These are phyloP conservation scores for Amphiprion ocellaris DNA, from an alignment of 2,113 vertebrate genomes.

Conservation along the genomic window DNA sequence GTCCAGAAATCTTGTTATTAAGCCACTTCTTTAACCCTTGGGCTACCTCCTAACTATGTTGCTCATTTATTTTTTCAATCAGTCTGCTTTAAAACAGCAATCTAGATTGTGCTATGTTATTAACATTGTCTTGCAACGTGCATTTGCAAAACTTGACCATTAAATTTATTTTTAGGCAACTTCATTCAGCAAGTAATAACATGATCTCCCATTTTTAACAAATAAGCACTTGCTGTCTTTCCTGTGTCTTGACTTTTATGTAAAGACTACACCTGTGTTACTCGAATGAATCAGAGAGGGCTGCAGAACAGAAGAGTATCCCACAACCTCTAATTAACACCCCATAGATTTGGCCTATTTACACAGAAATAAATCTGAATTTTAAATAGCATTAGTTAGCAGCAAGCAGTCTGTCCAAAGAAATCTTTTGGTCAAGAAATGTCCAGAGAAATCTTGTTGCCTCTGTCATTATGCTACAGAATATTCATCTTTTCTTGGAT, in stretches of 20 bases:
- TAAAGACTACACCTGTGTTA: constrained; percentile 14
- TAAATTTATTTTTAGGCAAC: too few species aligned
- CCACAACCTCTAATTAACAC: constrained; percentile 27
- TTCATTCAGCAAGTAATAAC: too few species aligned
- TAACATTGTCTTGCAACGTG: neutral
- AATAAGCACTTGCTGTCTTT: neutral
- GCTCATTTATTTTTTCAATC: too few species aligned
- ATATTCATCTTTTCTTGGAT: neutral
- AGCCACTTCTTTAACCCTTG: too few species aligned
- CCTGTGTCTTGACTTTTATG: neutral
- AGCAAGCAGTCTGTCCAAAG: neutral
- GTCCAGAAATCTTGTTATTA: too few species aligned
- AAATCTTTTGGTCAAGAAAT: neutral
- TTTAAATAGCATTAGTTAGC: constrained; percentile 12
- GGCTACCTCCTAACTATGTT: too few species aligned
- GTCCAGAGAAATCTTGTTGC: neutral
- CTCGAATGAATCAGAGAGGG: neutral
- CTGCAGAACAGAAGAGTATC: constrained; percentile 4
- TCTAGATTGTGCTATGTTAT: neutral
- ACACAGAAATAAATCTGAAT: constrained; percentile 6
- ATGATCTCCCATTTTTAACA: neutral
- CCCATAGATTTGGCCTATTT: constrained; percentile 41
- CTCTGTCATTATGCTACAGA: neutral
- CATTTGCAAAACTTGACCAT: neutral
- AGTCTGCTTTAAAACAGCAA: too few species aligned